Evolutionary conservation across 2,888 invertebrate genomes (phyloP).

Genomic region (Desoria tigrina): DNA sequence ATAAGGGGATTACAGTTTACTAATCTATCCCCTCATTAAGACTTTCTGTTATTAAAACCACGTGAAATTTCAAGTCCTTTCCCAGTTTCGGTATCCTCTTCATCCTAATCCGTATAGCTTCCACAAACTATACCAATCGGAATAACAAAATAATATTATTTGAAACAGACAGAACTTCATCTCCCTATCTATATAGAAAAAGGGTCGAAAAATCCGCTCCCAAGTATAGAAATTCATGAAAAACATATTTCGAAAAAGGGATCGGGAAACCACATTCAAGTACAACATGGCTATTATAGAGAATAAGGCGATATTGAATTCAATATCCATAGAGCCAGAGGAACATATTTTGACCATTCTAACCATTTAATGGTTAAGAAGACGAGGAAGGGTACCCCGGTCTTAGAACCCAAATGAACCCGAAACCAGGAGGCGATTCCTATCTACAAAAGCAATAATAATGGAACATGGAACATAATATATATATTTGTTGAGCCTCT

Average conservation of each 20-base stretch:
- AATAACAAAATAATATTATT: neutral
- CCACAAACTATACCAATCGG: too few relatives aligned
- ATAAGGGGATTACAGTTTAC: slow-evolving; percentile 4
- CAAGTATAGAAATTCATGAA: neutral
- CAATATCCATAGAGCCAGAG: too few relatives aligned
- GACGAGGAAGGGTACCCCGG: slow-evolving; percentile 13
- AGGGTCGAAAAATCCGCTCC: slow-evolving; percentile 6
- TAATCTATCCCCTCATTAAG: slow-evolving; percentile 21
- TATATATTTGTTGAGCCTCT: too few relatives aligned
- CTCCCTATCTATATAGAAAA: neutral
- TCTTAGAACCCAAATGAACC: neutral
- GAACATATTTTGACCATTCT: slow-evolving; percentile 24
- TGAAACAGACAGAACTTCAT: neutral
- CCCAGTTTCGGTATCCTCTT: too few relatives aligned
- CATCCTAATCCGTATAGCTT: too few relatives aligned
- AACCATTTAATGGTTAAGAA: slow-evolving; percentile 13
- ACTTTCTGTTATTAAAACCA: slow-evolving; percentile 15
- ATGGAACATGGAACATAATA: too few relatives aligned
- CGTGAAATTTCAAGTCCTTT: neutral
- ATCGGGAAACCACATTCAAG: neutral
- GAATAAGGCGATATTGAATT: too few relatives aligned
- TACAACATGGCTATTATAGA: neutral
- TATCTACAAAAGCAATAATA: too few relatives aligned
- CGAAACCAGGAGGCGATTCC: neutral
- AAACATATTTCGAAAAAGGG: too few relatives aligned